These are phyloP conservation scores for Pelosia muscerda DNA, from an alignment of 2,888 invertebrate species.

Conservation along the genomic window DNA sequence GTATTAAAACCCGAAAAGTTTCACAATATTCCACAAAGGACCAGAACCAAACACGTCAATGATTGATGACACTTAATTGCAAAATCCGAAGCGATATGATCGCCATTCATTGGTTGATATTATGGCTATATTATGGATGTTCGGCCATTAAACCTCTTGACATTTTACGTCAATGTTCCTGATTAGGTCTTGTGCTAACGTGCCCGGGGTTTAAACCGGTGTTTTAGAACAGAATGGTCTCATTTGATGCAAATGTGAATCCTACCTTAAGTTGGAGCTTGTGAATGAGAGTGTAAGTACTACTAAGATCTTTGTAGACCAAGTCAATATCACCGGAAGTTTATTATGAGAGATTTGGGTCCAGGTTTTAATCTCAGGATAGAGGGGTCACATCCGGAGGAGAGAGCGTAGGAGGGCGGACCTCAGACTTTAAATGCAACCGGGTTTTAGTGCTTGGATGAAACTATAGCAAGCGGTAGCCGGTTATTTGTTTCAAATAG, in stretches of 20 bases:
- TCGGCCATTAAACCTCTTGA: constrained; percentile 30
- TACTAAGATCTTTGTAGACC: too few relatives aligned
- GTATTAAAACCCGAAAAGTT: neutral
- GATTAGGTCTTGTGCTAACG: constrained; percentile 43
- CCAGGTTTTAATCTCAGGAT: too few relatives aligned
- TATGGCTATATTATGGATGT: constrained; percentile 19
- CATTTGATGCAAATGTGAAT: constrained; percentile 37
- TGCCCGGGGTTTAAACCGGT: constrained; percentile 32
- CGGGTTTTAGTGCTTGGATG: too few relatives aligned
- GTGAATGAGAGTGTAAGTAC: neutral
- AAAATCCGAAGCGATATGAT: constrained; percentile 37
- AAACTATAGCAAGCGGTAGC: too few relatives aligned
- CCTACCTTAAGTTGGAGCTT: constrained; percentile 32
- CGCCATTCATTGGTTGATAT: constrained; percentile 32
- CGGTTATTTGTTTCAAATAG: too few relatives aligned
- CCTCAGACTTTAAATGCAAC: too few relatives aligned
- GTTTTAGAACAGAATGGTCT: constrained; percentile 26
- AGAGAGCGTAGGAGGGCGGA: too few relatives aligned
- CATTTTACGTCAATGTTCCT: constrained; percentile 56
- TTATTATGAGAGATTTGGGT: too few relatives aligned
- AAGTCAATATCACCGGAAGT: neutral
- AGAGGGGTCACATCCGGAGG: too few relatives aligned
- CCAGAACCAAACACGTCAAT: constrained; percentile 17
- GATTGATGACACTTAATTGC: constrained; percentile 53
- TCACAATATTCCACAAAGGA: neutral